Evolutionary conservation across 2,113 vertebrate species (phyloP).

Genomic region (Leiothrix lutea): DNA sequence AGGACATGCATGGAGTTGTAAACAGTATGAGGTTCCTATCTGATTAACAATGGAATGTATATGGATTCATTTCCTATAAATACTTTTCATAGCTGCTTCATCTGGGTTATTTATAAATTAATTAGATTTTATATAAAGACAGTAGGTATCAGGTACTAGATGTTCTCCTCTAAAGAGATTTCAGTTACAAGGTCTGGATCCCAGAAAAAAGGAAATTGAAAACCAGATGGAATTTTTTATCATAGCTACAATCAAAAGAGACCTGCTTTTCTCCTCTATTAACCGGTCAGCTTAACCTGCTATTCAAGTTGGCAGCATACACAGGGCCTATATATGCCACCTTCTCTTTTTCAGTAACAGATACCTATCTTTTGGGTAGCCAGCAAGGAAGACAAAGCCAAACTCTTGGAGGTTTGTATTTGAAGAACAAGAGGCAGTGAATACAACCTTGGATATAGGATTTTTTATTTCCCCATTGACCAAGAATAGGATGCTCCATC

Average conservation of each 20-base stretch:
- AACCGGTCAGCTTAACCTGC: neutral
- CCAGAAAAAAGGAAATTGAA: neutral
- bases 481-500: neutral
- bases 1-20: neutral
- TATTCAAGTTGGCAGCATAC: neutral
- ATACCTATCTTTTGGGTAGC: neutral
- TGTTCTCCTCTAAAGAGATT: neutral
- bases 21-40: neutral
- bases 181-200: neutral
- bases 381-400: neutral
- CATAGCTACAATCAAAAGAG: neutral
- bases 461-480: neutral
- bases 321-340: neutral
- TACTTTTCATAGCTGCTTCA: neutral
- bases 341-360: neutral
- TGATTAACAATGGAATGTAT: neutral
- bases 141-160: neutral
- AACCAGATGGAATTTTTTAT: neutral
- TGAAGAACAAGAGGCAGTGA: neutral
- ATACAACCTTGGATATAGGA: neutral
- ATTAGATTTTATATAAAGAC: neutral
- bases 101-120: neutral
- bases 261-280: neutral
- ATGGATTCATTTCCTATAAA: neutral
- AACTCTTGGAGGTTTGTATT: neutral